Base-by-base conservation (phyloP, 2,797 vertebrate genomes). In the Chloroceryle inda region DNA sequence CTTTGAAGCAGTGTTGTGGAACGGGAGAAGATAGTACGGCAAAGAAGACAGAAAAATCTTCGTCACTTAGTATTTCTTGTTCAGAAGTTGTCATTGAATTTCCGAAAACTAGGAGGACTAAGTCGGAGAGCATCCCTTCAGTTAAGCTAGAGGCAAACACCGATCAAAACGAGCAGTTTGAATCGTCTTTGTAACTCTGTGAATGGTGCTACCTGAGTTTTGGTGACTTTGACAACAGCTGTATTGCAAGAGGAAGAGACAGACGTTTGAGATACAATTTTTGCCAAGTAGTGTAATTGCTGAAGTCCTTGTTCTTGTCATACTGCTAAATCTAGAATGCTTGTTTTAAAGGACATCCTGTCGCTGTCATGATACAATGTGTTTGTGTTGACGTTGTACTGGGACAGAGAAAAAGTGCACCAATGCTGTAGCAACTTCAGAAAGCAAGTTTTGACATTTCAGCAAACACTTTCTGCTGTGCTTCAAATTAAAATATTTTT, bases 1-100 rank as follows among this genome's bases (percentile, higher is more conserved):
- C 99, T 40, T 97, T 99, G 91, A 99, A 99, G 97, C 99, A 99
- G 59, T 99, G 99, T 96, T 99, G 99, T 5, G 99, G 99, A 85
- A 78, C 98, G 1, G 86, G 79, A 18, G 98, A 97, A 37, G 97
- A 97, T 82, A 98, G 94, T 76, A 89, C 97, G 6, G 96, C 94
- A 26, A 99, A 97, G 89, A 98, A 97, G 88, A 75, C 96, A 21
- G 98, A 98, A 71, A 98, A 98, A 84, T 86, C 94, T 4, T 96
- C 56, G 0, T 61, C 98, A 3, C 82, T 97, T 89, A 97, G 98
- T 89, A 97, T 98, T 97, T 96, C 98, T 96, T 74, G 98, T 96
- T 97, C 99, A 91, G 99, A 99, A 95, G 98, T 98, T 76, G 98
- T 99, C 95, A 98, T 94, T 20, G 99, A 99, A 95, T 97, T 98